phyloP scores from a whole-genome alignment of 2,888 invertebrate species.

The Drosophila prostipennis region DNA sequence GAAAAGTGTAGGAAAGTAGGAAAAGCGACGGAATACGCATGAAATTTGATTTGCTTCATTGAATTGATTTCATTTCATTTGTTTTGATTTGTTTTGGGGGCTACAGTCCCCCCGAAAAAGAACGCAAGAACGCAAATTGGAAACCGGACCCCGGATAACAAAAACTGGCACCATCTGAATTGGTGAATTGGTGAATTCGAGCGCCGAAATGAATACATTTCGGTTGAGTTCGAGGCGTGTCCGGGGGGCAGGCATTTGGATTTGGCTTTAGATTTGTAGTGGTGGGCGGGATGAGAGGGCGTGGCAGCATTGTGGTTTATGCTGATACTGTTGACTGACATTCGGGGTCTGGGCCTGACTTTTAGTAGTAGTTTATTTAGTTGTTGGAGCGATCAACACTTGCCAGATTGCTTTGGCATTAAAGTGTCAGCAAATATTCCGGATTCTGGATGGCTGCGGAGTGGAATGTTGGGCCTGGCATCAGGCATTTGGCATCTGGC shows the following conservation, averaged over 20 bases:
- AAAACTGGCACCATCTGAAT: slow-evolving; percentile 29
- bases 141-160: slow-evolving; percentile 51
- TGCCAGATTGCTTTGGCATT: slow-evolving; percentile 70
- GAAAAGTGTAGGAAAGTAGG: slow-evolving; percentile 36
- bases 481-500: slow-evolving; percentile 8
- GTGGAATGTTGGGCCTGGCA: slow-evolving; percentile 31
- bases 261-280: slow-evolving; percentile 26
- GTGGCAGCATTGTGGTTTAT: slow-evolving; percentile 66
- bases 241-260: slow-evolving; percentile 32
- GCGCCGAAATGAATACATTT: slow-evolving; percentile 74
- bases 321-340: slow-evolving; percentile 66
- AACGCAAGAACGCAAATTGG: slow-evolving; percentile 72
- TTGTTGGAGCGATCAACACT: slow-evolving; percentile 71
- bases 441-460: slow-evolving; percentile 10
- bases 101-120: slow-evolving; percentile 64
- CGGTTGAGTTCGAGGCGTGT: slow-evolving; percentile 48
- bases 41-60: slow-evolving; percentile 77
- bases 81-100: slow-evolving; percentile 56
- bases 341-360: slow-evolving; percentile 46
- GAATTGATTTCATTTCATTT: slow-evolving; percentile 79
- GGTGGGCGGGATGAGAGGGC: slow-evolving; percentile 1
- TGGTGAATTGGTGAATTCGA: slow-evolving; percentile 26
- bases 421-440: slow-evolving; percentile 68
- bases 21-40: slow-evolving; percentile 75
- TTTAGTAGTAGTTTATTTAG: slow-evolving; percentile 66